A percentile compares a stretch with the other conserved stretches of the same genome.
These are phyloP conservation scores for Hipparchia sbordonii DNA, from an alignment of 2,888 invertebrate genomes.

Conservation along the genomic window DNA sequence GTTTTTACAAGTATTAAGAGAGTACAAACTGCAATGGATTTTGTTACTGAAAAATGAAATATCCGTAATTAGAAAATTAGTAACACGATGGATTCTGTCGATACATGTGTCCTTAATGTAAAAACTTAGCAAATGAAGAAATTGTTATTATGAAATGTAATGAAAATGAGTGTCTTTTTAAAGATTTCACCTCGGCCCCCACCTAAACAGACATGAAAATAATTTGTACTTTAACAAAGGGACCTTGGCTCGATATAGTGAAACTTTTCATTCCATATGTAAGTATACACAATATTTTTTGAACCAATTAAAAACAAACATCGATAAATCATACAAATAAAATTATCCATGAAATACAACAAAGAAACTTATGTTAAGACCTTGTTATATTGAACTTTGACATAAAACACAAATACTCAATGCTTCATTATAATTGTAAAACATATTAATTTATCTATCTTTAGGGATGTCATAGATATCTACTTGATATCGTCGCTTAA, in stretches of 20 bases:
- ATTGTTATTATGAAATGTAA: slow-evolving; percentile 48
- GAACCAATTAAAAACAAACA: slow-evolving; percentile 59
- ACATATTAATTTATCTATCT: slow-evolving; percentile 24
- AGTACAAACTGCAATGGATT: not conserved
- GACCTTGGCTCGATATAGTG: slow-evolving; percentile 47
- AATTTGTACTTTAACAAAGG: slow-evolving; percentile 78
- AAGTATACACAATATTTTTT: slow-evolving; percentile 44
- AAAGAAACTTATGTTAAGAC: slow-evolving; percentile 74
- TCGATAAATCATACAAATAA: slow-evolving; percentile 67
- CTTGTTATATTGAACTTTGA: slow-evolving; percentile 55
- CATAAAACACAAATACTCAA: slow-evolving; percentile 79
- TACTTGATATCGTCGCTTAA: not conserved
- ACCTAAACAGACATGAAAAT: slow-evolving; percentile 56
- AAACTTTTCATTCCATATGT: slow-evolving; percentile 29
- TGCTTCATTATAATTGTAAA: slow-evolving; percentile 33
- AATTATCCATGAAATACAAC: slow-evolving; percentile 80
- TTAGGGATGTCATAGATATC: slow-evolving; percentile 1
- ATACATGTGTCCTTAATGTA: slow-evolving; percentile 6
- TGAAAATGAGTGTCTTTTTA: slow-evolving; percentile 57
- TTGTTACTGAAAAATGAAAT: not conserved
- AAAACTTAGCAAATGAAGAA: slow-evolving; percentile 52
- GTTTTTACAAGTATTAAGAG: not conserved
- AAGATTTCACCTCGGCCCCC: slow-evolving; percentile 54
- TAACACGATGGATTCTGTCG: not conserved
- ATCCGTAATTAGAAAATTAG: not conserved